These are phyloP conservation scores for Ophion slaviceki DNA, from an alignment of 2,888 invertebrate genomes.

Conservation along the genomic window DNA sequence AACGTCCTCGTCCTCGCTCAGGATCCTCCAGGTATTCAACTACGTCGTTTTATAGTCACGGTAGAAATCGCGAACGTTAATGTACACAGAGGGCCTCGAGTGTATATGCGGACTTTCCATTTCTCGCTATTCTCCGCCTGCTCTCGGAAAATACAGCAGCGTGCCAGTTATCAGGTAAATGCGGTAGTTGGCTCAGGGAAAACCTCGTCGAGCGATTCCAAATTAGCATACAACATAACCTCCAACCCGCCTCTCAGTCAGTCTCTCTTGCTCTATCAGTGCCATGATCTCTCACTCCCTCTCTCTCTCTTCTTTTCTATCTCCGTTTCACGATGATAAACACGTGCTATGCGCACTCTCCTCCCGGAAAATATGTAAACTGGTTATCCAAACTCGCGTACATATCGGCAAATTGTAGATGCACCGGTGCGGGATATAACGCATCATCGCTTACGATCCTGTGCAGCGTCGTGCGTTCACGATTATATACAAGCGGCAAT, in stretches of 20 bases:
- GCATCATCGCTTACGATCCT: conserved; percentile 12
- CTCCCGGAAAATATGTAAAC: conserved; percentile 40
- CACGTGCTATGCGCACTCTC: conserved; percentile 20
- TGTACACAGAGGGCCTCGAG: not conserved
- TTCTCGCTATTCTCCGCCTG: conserved; percentile 18
- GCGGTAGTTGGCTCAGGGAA: conserved; percentile 11
- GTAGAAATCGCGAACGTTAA: conserved; percentile 43
- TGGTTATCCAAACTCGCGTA: conserved; percentile 25
- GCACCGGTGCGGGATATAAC: not conserved
- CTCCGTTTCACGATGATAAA: conserved; percentile 36
- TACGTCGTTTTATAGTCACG: conserved; percentile 34
- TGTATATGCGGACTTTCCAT: not conserved
- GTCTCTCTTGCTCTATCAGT: conserved; percentile 1
- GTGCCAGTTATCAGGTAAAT: conserved; percentile 33
- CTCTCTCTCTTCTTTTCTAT: conserved; percentile 20
- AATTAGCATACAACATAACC: conserved; percentile 40
- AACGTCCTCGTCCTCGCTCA: not conserved
- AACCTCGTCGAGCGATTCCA: conserved; percentile 26
- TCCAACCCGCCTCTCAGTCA: not conserved
- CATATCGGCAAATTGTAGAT: conserved; percentile 52
- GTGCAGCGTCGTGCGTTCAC: not conserved
- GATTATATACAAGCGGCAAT: not conserved
- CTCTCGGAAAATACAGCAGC: conserved; percentile 19
- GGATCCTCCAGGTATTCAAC: not conserved
- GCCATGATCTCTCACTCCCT: conserved; percentile 14